Evolutionary conservation across 2,113 vertebrate species (phyloP).

Genomic region (Tinamus guttatus): DNA sequence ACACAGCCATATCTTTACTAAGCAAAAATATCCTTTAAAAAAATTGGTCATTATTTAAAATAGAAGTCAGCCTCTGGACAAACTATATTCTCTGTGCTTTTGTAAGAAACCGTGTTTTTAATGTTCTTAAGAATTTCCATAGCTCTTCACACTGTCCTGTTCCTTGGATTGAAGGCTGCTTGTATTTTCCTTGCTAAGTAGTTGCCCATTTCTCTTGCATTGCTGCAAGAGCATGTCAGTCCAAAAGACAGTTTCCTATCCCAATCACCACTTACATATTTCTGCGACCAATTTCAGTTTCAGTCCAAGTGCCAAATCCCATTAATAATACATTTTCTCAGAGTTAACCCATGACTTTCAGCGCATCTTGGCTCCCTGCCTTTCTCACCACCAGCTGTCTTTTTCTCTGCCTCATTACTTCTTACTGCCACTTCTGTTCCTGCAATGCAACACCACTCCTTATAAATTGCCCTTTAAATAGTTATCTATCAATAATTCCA

Average conservation of each 20-base stretch:
- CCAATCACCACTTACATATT: neutral
- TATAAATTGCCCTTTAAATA: neutral
- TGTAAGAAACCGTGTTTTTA: neutral
- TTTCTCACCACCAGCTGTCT: neutral
- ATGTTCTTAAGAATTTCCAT: neutral
- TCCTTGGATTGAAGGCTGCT: neutral
- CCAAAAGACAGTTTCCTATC: neutral
- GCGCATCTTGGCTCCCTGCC: neutral
- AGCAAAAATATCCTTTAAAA: neutral
- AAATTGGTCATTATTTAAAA: neutral
- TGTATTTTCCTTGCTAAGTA: neutral
- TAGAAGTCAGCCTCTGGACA: neutral
- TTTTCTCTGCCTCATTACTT: neutral
- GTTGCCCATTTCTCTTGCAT: neutral
- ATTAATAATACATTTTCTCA: neutral
- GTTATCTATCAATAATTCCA: neutral
- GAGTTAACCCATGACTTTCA: neutral
- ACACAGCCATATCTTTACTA: neutral
- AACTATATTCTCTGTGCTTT: neutral
- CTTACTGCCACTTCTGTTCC: neutral
- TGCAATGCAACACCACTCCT: neutral
- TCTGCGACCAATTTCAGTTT: neutral
- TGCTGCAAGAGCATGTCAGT: neutral
- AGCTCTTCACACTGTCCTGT: neutral
- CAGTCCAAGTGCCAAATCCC: neutral